Base-by-base conservation (phyloP, 2,797 vertebrate species). In the Coregonus ussuriensis region DNA sequence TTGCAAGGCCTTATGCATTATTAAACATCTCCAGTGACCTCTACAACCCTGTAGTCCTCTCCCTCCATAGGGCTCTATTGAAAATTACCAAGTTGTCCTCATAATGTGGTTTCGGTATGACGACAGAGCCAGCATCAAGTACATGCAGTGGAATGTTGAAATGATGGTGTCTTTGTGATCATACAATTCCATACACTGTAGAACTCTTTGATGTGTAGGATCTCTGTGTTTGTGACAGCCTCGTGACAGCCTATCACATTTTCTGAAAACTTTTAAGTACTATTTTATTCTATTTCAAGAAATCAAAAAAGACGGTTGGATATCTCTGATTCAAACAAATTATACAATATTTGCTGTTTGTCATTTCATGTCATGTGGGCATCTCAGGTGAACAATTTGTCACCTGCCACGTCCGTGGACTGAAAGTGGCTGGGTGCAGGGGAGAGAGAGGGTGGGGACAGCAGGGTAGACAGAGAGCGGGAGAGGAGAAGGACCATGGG, bases 1-100 rank as follows among this genome's bases (percentile, higher is more conserved):
- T 77, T 74, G 76, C 88, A 86, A 87, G 84, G 85, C 81, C 84
- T 83, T 87, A 89, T 92, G 79, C 91, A 93, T 93, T 92, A 93
- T 93, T 93, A 89, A 94, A 0, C 79, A 56, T 81, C 25, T 75
- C 56, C 59, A 54, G 2, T 70, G 73, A 66, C 14, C 29, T 72
- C 31, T 15, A 72, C 52, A 72, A 29, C 7, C 6, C 25, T 1
- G 21, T 54, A 54, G 18, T 72, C 71, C 71, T 16, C 21, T 54
- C 52, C 7, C 25, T 6, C 51, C 51, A 21, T 15, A 25, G 25
- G n/a, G 4, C 68, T 41, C 68, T 21, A 25, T 11, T 65, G n/a
- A 70, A 11, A n/a, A 21, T 65, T 2, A 25, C 62, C 18, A 31
- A 25, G 3, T 11, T 21, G 15, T 68, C 18, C 35, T 70, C 18